Evolutionary conservation across 2,113 vertebrate species (phyloP).

Genomic region (Hippocampus guttulatus): DNA sequence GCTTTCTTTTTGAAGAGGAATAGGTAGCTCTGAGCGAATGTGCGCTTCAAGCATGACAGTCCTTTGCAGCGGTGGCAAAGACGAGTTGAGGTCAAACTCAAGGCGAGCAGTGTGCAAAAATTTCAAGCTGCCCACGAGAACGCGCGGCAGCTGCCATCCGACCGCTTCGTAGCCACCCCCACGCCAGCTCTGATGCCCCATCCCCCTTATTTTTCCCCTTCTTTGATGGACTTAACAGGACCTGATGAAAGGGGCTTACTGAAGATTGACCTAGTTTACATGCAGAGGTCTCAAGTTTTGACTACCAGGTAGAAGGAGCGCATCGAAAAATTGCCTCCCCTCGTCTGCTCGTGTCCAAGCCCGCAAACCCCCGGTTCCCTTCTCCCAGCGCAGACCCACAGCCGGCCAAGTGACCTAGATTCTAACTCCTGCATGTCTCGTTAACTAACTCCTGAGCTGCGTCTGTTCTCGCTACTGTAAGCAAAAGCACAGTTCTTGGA

Average conservation of each 20-base stretch:
- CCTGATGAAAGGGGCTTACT: slow-evolving; percentile 42
- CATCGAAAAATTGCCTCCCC: background rate
- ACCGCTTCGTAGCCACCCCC: slow-evolving; percentile 3
- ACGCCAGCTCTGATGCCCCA: background rate
- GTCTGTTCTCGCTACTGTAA: background rate
- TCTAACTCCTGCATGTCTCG: slow-evolving; percentile 26
- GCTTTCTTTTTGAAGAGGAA: too few species aligned
- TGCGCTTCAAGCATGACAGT: background rate
- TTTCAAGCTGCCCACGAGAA: slow-evolving; percentile 5
- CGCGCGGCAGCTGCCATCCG: slow-evolving; percentile 27
- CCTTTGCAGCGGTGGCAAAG: background rate
- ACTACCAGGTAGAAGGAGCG: background rate
- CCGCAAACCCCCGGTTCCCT: background rate
- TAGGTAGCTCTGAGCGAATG: too few species aligned
- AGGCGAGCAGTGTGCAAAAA: slow-evolving; percentile 20
- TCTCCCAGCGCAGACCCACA: slow-evolving; percentile 7
- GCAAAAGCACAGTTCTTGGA: too few species aligned
- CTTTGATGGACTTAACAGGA: slow-evolving; percentile 36
- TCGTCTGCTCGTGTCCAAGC: slow-evolving; percentile 1
- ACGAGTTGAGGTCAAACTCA: slow-evolving; percentile 34
- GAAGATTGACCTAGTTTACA: slow-evolving; percentile 53
- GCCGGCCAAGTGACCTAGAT: slow-evolving; percentile 44
- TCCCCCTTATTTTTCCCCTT: background rate
- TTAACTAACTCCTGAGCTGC: background rate
- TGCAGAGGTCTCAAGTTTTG: slow-evolving; percentile 16